Evolutionary conservation across 1,140 invertebrate genomes (phyloP).

Genomic region (Lepidurus apus): DNA sequence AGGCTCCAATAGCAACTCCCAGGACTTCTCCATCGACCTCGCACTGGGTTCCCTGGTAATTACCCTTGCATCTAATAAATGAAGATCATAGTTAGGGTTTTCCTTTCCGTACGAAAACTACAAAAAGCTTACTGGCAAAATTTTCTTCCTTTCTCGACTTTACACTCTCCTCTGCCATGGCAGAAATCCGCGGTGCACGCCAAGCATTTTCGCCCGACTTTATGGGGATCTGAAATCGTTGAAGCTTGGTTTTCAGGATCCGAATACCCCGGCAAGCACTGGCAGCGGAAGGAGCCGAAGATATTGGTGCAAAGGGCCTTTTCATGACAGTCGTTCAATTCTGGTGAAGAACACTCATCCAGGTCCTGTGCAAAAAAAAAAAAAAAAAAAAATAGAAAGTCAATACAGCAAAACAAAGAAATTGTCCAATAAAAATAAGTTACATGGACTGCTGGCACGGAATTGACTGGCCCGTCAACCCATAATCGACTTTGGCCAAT

Average conservation of each 20-base stretch:
- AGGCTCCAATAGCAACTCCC: constrained; percentile 81
- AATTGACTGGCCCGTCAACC: constrained; percentile 70
- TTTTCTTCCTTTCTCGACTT: constrained; percentile 65
- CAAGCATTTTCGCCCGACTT: constrained; percentile 66
- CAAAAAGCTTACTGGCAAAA: constrained; percentile 63
- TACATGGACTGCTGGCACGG: constrained; percentile 62
- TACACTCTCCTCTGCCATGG: constrained; percentile 71
- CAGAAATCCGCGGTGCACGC: constrained; percentile 69
- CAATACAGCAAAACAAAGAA: not conserved
- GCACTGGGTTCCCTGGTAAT: constrained; percentile 79
- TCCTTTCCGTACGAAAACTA: not conserved
- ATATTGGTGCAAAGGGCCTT: constrained; percentile 78
- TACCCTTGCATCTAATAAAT: constrained; percentile 63
- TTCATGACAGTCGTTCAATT: constrained; percentile 85
- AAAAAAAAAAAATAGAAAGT: not conserved
- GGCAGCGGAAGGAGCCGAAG: constrained; percentile 82
- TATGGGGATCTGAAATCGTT: constrained; percentile 55
- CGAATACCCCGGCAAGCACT: constrained; percentile 70
- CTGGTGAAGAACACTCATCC: constrained; percentile 77
- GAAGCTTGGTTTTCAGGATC: constrained; percentile 49
- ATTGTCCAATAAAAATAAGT: not conserved
- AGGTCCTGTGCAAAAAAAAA: constrained; percentile 59
- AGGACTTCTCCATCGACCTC: constrained; percentile 87
- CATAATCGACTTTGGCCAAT: constrained; percentile 76
- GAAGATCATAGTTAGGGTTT: constrained; percentile 20